Evolutionary conservation across 2,113 vertebrate species (phyloP), one percentile per base, ranked within the genome.

Genomic region (Odontophorus gujanensis): DNA sequence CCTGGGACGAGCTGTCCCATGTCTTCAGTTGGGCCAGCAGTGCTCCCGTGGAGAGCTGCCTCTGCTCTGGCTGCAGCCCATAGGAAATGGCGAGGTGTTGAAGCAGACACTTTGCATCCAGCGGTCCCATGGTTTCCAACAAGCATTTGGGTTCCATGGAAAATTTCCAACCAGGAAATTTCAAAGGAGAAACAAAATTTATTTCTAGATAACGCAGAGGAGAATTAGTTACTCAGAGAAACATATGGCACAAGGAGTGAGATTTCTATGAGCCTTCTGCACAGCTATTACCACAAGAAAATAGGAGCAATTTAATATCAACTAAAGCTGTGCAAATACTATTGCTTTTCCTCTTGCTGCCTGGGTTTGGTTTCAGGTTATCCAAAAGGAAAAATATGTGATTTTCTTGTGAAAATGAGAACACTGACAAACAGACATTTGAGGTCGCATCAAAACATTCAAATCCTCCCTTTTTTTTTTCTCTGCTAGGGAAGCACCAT

Each of bases 311-410:
- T 45, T 88, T 81, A 81, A 62, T 62, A 81, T 69, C 38, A 73
- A 11, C 50, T 80, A 87, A 92, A 90, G 85, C 50, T 91, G 82
- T 80, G 59, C 24, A 89, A 91, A 93, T 55, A 74, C 13, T 34
- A 66, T 65, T 91, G 48, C 40, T 53, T 76, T 91, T 87, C 43
- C 12, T 55, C 18, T 87, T 85, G 36, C 43, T 76, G n/a, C 22
- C 58, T 68, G 67, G 48, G 15, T 48, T 73, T 48, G 15, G n/a
- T 50, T 91, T 92, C 58, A 69, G 57, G 38, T 75, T 84, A 63
- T 32, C 25, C 34, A 47, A 67, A 92, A 92, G 57, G 77, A 68
- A 95, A 93, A 72, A 55, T 5, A 9, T 25, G 69, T 57, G 57
- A 51, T 59, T 87, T 87, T 42, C 83, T 67, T 36, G 25, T 74